Evolutionary conservation across 2,888 invertebrate genomes (phyloP), one percentile per base, ranked within the genome.

Genomic region (Augiades crinisus): DNA sequence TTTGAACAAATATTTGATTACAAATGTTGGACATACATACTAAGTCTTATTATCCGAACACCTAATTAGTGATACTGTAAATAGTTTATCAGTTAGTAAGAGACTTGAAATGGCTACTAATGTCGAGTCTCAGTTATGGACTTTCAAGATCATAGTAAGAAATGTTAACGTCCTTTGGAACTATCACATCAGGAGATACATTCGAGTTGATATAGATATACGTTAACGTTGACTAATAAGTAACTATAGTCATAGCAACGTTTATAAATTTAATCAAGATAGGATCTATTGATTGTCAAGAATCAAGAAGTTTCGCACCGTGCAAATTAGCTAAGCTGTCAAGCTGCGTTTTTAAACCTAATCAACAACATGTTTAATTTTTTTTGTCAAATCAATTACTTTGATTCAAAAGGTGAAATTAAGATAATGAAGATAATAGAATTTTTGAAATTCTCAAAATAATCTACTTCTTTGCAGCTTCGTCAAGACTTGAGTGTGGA

Each of bases 401-500:
- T 16, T 30, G 3, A 14, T 10, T 36, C 8, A 5, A 43, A 43
- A 27, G 22, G 6, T 30, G 44, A 44, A 51, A 27, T 13, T 14
- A 36, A 37, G n/a, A 14, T 36, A 17, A 41, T 13, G 5, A 36
- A 30, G 24, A 24, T 21, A 36, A 12, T 24, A 45, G 55, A 30
- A 64, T 22, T 47, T 46, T 45, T 24, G 7, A 22, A 49, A 41
- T 49, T 34, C 49, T 7, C 41, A 27, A 14, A 43, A 58, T 43
- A 41, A 27, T 61, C 74, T 78, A 86, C 64, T 88, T 84, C 68
- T 81, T 86, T 46, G 66, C 56, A 47, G 65, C 52, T 43, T 80
- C 84, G 50, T 86, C 85, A 54, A 84, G 61, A 59, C 84, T 84
- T 54, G 83, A 77, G 53, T 78, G 78, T 54, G 86, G 81, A 45